Conservation (phyloP, 2,113 vertebrate species). For the Megaceryle torquata region DNA sequence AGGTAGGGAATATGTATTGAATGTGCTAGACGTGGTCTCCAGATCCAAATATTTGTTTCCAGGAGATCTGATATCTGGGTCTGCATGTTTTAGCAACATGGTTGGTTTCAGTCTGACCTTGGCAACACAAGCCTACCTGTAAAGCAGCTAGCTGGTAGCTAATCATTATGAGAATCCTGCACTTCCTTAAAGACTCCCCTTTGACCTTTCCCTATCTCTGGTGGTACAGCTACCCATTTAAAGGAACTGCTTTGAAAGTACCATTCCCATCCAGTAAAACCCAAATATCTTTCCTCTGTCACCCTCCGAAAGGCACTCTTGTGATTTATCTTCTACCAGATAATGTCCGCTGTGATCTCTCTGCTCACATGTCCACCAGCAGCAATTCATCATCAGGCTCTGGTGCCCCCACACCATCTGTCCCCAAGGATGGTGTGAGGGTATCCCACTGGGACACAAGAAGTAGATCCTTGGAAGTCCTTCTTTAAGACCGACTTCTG, state of each 20-base stretch:
- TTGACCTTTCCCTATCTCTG: background rate
- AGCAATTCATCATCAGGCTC: fast-evolving
- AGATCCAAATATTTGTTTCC: background rate
- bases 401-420: fast-evolving
- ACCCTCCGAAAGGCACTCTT: background rate
- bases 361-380: background rate
- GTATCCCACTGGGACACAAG: background rate
- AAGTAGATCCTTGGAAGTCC: background rate
- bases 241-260: background rate
- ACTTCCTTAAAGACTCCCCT: background rate
- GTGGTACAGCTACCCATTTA: background rate
- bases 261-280: background rate
- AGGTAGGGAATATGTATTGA: fast-evolving
- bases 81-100: background rate
- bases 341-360: fast-evolving
- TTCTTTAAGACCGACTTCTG: background rate
- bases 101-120: background rate
- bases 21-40: background rate
- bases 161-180: background rate
- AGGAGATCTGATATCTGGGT: background rate
- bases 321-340: background rate
- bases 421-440: background rate
- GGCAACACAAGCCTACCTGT: background rate
- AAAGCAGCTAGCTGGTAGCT: background rate
- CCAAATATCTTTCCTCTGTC: background rate